phyloP scores from a whole-genome alignment of 2,888 invertebrate species.

The Aspidiotus rigidus region DNA sequence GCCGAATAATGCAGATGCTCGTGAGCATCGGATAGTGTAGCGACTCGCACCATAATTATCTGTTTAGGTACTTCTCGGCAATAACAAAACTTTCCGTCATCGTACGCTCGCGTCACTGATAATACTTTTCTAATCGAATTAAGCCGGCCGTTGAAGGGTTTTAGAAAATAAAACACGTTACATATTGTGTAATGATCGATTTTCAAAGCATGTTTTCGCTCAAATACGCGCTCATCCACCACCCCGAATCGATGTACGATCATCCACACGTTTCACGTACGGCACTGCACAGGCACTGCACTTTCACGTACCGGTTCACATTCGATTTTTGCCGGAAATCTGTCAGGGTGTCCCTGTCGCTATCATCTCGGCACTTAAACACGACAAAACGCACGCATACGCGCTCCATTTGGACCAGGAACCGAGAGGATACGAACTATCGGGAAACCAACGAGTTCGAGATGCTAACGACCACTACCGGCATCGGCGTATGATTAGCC shows the following conservation, averaged over 20 bases:
- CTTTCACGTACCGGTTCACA: slow-evolving; percentile 5
- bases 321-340: not conserved
- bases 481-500: slow-evolving; percentile 22
- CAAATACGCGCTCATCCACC: not conserved
- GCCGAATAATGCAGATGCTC: slow-evolving; percentile 40
- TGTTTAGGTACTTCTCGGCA: not conserved
- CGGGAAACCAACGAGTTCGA: not conserved
- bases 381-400: slow-evolving; percentile 15
- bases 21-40: slow-evolving; percentile 39
- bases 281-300: not conserved
- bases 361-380: slow-evolving; percentile 2
- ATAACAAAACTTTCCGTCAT: slow-evolving; percentile 10
- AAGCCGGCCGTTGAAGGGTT: slow-evolving; percentile 19
- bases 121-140: not conserved
- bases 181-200: slow-evolving; percentile 19
- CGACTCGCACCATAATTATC: slow-evolving; percentile 38
- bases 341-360: slow-evolving; percentile 5
- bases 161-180: slow-evolving; percentile 15
- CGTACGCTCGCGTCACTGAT: not conserved
- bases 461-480: slow-evolving; percentile 6
- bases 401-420: not conserved
- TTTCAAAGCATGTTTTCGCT: not conserved
- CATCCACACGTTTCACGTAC: slow-evolving; percentile 13
- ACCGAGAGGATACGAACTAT: not conserved
- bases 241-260: not conserved